These are phyloP conservation scores for Sweltsa coloradensis DNA, from an alignment of 1,140 invertebrate genomes.

Conservation along the genomic window DNA sequence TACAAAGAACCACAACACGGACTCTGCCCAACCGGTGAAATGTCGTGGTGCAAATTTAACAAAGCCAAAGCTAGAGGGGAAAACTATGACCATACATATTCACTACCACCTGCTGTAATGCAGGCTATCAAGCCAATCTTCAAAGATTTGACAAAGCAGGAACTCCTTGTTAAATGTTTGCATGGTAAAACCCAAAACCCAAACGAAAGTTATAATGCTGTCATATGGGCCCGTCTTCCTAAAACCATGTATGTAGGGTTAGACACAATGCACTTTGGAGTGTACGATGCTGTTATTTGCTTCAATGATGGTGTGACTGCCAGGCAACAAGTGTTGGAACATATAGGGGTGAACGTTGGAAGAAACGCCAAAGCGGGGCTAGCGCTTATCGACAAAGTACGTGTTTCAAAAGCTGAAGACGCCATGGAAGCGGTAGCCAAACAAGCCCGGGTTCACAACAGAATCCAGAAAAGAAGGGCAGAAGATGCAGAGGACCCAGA, in stretches of 20 bases:
- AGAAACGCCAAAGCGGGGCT: too few relatives aligned
- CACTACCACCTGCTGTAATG: not conserved
- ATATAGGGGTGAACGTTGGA: not conserved
- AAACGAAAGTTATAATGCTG: not conserved
- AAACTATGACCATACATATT: not conserved
- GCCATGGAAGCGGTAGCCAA: too few relatives aligned
- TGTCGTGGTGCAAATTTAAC: constrained; percentile 1
- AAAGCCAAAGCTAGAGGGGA: constrained; percentile 8
- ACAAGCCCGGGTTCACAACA: too few relatives aligned
- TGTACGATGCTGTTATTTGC: not conserved
- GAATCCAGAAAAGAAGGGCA: too few relatives aligned
- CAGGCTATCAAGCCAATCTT: not conserved
- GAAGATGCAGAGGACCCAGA: too few relatives aligned
- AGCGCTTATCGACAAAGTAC: too few relatives aligned
- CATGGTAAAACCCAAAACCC: constrained; percentile 1
- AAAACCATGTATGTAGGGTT: not conserved
- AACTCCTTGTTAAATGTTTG: constrained; percentile 6
- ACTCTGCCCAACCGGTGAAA: constrained; percentile 11
- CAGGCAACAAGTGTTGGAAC: not conserved
- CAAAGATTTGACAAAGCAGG: not conserved
- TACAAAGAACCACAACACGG: constrained; percentile 19
- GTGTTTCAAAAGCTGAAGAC: too few relatives aligned
- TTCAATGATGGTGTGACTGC: not conserved
- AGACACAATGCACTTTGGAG: not conserved
- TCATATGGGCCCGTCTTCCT: not conserved